Base-by-base conservation (phyloP, 2,113 vertebrate species). In the Megaptera novaeangliae region DNA sequence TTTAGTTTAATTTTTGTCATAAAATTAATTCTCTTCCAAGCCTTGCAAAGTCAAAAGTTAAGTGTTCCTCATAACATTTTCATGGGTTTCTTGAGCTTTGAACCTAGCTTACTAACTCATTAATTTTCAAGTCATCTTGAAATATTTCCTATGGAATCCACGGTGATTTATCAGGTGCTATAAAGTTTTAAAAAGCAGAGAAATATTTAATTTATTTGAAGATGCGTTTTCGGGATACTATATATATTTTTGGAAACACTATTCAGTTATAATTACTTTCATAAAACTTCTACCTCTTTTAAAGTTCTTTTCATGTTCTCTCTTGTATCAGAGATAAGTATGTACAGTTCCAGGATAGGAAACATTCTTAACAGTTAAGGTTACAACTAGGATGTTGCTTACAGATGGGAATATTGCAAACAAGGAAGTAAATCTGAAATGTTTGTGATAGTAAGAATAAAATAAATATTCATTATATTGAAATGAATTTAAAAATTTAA, bases 1-100 rank as follows among this genome's bases (percentile, higher is more conserved):
- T 49, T 77, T 55, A 74, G 90, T 88, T 75, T 95, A 63, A 68
- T 77, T 89, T 90, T 90, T 78, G 11, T 84, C 41, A 44, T 66
- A 94, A 88, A 91, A 84, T 93, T 81, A 95, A 59, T 94, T 72
- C 29, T 88, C 13, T 95, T 41, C 14, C 20, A 52, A 72, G 27
- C 7, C 78, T 88, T 77, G 23, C 18, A 86, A 78, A 93, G 44
- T 95, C 14, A 64, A 44, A 85, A 85, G 17, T 39, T 52, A 44
- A 52, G 18, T 44, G 46, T 86, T 77, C 68, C 72, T 63, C 21
- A 71, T 63, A 94, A 92, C 23, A 59, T 84, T 84, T 85, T 71
- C 34, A 44, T 49, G 17, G 17, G 9, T 92, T 95, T 91, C 44
- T 91, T 95, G 31, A 90, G 17, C n/a, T 90, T 92, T 97, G 81